Evolutionary conservation across 2,797 vertebrate genomes (phyloP).

Genomic region (Fistularia commersonii): DNA sequence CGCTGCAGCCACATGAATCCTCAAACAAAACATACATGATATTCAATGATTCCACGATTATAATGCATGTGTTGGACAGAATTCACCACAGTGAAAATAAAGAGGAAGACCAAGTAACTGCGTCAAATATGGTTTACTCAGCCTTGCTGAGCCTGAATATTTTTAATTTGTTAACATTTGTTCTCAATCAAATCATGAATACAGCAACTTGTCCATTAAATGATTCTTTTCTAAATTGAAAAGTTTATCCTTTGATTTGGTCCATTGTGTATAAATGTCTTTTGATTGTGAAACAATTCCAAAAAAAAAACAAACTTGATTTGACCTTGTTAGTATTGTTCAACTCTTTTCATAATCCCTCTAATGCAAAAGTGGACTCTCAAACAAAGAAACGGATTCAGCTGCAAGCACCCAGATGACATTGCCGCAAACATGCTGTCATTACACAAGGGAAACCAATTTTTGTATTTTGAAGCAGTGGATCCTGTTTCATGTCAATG

Average conservation of each 20-base stretch:
- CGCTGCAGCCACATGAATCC: too few relatives aligned
- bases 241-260: neutral
- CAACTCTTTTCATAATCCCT: neutral
- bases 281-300: neutral
- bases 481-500: conserved; percentile 66
- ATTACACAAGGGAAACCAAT: conserved; percentile 36
- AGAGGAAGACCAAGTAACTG: too few relatives aligned
- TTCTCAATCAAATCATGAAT: too few relatives aligned
- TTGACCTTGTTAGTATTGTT: neutral
- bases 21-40: too few relatives aligned
- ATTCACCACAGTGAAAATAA: too few relatives aligned
- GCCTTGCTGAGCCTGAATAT: too few relatives aligned
- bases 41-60: too few relatives aligned
- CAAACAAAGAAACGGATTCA: conserved; percentile 13
- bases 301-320: neutral
- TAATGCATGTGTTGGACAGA: too few relatives aligned
- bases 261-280: neutral
- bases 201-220: too few relatives aligned
- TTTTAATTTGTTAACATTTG: too few relatives aligned
- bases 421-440: conserved; percentile 41
- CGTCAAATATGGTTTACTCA: too few relatives aligned
- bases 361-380: conserved; percentile 4
- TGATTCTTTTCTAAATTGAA: too few relatives aligned
- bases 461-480: conserved; percentile 11
- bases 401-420: conserved; percentile 21